phyloP scores from a whole-genome alignment of 92 coral and sea anemone species.

The Micromussa lordhowensis region DNA sequence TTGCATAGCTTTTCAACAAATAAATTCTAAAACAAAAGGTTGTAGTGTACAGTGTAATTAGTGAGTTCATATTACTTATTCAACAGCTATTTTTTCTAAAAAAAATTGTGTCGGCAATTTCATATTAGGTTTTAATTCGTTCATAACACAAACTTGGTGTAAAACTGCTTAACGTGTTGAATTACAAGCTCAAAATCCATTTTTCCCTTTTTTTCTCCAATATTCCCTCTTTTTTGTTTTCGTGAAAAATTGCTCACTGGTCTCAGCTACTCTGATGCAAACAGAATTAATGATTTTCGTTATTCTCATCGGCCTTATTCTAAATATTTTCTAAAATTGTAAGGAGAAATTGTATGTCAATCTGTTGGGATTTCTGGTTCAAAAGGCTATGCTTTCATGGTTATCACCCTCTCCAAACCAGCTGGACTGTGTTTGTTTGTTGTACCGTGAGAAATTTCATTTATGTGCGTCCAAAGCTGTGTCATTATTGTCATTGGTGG shows the following conservation, averaged over 20 bases:
- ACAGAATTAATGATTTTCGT: too few species aligned
- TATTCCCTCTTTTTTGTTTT: too few species aligned
- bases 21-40: neutral
- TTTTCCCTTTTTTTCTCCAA: too few species aligned
- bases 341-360: neutral
- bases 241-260: too few species aligned
- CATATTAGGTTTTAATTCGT: too few species aligned
- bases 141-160: too few species aligned
- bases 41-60: neutral
- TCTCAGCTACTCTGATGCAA: too few species aligned
- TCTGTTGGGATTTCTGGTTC: neutral
- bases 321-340: too few species aligned
- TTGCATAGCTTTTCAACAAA: constrained; percentile 7
- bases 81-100: neutral
- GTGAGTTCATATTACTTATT: neutral
- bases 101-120: too few species aligned
- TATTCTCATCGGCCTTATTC: too few species aligned
- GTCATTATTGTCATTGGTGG: constrained; percentile 41
- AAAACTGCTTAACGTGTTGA: too few species aligned
- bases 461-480: constrained; percentile 33
- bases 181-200: too few species aligned
- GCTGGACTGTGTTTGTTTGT: constrained; percentile 82
- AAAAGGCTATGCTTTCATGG: constrained; percentile 6
- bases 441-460: constrained; percentile 3
- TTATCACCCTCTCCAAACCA: constrained; percentile 46